These are phyloP conservation scores for Volucella zonaria DNA, from an alignment of 2,888 invertebrate genomes.

Conservation along the genomic window DNA sequence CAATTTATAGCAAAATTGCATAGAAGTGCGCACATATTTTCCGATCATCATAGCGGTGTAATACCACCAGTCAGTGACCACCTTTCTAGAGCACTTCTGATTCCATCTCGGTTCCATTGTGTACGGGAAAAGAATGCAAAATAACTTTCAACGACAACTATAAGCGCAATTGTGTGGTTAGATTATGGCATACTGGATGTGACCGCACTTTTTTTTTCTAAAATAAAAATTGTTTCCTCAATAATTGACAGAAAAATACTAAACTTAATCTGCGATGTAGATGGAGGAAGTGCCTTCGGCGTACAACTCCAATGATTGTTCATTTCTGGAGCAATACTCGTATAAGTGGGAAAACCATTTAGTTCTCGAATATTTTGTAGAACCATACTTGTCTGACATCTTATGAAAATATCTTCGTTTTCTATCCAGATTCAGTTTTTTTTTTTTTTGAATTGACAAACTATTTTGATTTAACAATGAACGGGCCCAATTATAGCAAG, in stretches of 20 bases:
- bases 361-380: no score
- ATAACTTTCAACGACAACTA: constrained; percentile 7
- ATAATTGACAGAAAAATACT: constrained; percentile 65
- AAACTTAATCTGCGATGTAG: constrained; percentile 29
- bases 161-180: constrained; percentile 38
- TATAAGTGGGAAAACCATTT: no score
- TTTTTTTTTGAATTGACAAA: no score
- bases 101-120: constrained; percentile 60
- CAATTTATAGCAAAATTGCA: constrained; percentile 47
- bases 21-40: constrained; percentile 1
- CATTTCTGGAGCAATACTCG: no score
- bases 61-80: neutral
- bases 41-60: constrained; percentile 1
- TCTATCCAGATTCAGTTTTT: no score
- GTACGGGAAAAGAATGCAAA: constrained; percentile 41
- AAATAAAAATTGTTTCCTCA: constrained; percentile 33
- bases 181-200: constrained; percentile 23
- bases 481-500: no score
- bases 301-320: no score
- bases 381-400: no score
- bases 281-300: constrained; percentile 22
- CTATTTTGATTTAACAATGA: no score
- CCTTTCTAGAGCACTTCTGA: constrained; percentile 1
- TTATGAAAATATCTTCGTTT: no score
- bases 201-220: constrained; percentile 17